A percentile compares a stretch with the other conserved stretches of the same genome.
Conservation (phyloP, 2,888 invertebrate genomes). For the Ophioninae sp. region DNA sequence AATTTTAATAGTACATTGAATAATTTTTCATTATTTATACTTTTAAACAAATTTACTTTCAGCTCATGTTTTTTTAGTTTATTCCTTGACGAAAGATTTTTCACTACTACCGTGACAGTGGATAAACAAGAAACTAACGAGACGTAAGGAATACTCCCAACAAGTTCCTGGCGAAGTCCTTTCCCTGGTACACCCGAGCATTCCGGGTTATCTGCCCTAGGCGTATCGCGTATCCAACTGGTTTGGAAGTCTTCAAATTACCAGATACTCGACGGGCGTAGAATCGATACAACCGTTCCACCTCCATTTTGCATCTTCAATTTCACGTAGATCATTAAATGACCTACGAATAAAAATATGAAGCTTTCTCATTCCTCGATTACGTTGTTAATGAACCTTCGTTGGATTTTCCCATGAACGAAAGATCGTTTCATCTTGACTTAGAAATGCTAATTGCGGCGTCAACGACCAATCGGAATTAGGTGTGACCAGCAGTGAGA, state of each 20-base stretch:
- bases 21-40: too few relatives aligned
- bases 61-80: too few relatives aligned
- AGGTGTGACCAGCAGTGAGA: neutral
- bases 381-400: neutral
- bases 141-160: neutral
- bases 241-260: constrained; percentile 39
- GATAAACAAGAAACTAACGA: too few relatives aligned
- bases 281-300: constrained; percentile 28
- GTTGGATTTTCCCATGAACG: neutral
- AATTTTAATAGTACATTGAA: too few relatives aligned
- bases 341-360: constrained; percentile 12
- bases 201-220: constrained; percentile 35
- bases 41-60: too few relatives aligned
- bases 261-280: neutral
- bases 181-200: constrained; percentile 27
- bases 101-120: too few relatives aligned
- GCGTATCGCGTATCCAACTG: constrained; percentile 28
- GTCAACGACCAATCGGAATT: constrained; percentile 16
- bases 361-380: constrained; percentile 34
- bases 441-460: neutral
- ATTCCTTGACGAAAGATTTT: too few relatives aligned
- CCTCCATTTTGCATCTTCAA: constrained; percentile 11
- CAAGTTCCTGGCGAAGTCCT: constrained; percentile 12
- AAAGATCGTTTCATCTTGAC: neutral
- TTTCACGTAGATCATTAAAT: constrained; percentile 33